Conservation (phyloP, 2,888 invertebrate species). For the Epicampocera succincta region DNA sequence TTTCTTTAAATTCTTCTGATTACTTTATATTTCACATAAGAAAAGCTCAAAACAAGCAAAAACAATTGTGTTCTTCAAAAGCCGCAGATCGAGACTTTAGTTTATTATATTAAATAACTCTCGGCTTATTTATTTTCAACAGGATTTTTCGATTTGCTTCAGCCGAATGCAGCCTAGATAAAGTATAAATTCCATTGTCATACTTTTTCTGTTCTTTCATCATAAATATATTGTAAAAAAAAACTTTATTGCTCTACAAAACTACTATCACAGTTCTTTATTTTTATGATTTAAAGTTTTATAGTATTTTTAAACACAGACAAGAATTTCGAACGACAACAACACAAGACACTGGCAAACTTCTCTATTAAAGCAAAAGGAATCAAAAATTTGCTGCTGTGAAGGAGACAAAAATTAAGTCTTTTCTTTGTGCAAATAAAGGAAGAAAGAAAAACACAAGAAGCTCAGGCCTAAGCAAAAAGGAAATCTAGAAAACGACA, state of each 20-base stretch:
- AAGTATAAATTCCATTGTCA: too few relatives aligned
- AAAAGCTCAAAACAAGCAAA: too few relatives aligned
- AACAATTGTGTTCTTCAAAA: too few relatives aligned
- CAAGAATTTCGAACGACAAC: neutral
- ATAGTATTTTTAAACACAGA: conserved; percentile 36
- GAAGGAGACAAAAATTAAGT: conserved; percentile 16
- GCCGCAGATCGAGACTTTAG: too few relatives aligned
- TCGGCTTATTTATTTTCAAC: too few relatives aligned
- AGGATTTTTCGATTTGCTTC: too few relatives aligned
- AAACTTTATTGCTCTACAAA: conserved; percentile 51
- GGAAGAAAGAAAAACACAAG: conserved; percentile 6
- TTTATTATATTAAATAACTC: too few relatives aligned
- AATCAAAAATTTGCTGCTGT: conserved; percentile 6
- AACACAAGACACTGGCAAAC: neutral
- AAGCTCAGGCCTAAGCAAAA: neutral
- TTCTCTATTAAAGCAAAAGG: neutral
- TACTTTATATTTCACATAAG: too few relatives aligned
- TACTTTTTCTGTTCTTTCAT: too few relatives aligned
- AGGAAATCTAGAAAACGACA: conserved; percentile 4
- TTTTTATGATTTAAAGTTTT: conserved; percentile 68
- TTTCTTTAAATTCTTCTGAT: too few relatives aligned
- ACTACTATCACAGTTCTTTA: conserved; percentile 66
- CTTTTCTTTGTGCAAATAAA: conserved; percentile 5
- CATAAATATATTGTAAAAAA: too few relatives aligned
- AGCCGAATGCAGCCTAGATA: too few relatives aligned